Conservation (phyloP, 2,797 vertebrate genomes). For the Enteromius trimaculatus region DNA sequence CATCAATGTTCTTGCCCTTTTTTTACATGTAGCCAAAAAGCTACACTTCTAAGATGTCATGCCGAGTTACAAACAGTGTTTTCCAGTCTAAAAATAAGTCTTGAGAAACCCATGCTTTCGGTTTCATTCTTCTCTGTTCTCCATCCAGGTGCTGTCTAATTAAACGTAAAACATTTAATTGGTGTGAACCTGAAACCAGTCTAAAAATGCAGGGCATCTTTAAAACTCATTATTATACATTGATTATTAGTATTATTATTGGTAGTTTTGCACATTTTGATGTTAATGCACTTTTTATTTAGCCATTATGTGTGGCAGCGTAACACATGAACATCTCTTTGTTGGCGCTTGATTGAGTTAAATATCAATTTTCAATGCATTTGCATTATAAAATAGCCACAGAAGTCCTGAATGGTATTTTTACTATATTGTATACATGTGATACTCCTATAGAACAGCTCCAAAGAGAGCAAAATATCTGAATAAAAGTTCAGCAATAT, state of each 20-base stretch:
- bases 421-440: background rate
- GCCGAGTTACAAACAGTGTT: background rate
- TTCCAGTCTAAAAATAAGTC: background rate
- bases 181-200: background rate
- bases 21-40: background rate
- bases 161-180: background rate
- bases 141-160: background rate
- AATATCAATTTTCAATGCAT: background rate
- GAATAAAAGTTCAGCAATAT: background rate
- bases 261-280: background rate
- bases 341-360: background rate
- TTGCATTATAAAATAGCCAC: background rate
- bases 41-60: background rate
- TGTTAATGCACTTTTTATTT: constrained; percentile 1
- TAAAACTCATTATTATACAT: background rate
- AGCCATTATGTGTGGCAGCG: background rate
- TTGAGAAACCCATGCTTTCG: constrained; percentile 2
- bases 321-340: background rate
- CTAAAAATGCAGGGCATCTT: background rate
- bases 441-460: background rate
- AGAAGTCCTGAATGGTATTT: background rate
- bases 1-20: background rate
- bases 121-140: background rate
- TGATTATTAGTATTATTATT: background rate
- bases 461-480: background rate